These are phyloP conservation scores for Torymus tubicola DNA, from an alignment of 2,888 invertebrate genomes.

Conservation along the genomic window DNA sequence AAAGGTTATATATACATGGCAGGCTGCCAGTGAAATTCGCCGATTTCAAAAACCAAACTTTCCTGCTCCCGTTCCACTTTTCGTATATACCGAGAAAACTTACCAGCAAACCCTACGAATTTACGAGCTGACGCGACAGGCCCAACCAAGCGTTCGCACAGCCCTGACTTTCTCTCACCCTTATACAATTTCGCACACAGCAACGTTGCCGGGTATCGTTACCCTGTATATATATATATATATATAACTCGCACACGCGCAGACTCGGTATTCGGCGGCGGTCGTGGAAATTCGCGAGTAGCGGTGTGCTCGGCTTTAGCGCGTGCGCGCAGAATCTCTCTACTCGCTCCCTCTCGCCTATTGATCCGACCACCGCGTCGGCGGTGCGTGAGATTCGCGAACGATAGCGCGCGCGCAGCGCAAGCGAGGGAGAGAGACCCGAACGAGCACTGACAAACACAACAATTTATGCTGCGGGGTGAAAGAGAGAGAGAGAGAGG, in stretches of 20 bases:
- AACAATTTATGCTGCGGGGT: slow-evolving; percentile 27
- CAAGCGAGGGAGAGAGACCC: not conserved
- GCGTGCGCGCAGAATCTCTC: slow-evolving; percentile 1
- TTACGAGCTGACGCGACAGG: not conserved
- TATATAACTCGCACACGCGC: too few species aligned
- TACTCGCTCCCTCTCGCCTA: slow-evolving; percentile 55
- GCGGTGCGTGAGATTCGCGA: slow-evolving; percentile 51
- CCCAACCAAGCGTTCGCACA: too few species aligned
- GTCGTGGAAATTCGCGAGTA: slow-evolving; percentile 52
- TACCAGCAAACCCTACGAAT: not conserved
- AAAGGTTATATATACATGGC: not conserved
- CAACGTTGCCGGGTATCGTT: too few species aligned
- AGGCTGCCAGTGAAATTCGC: slow-evolving; percentile 9
- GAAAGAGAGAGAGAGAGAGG: not conserved
- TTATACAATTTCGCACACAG: too few species aligned
- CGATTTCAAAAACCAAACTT: slow-evolving; percentile 19
- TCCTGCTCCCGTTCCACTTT: too few species aligned
- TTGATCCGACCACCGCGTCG: slow-evolving; percentile 47
- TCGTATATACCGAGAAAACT: not conserved
- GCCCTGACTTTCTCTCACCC: not conserved
- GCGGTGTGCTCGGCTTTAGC: slow-evolving; percentile 7
- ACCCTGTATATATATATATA: too few species aligned
- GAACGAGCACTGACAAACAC: slow-evolving; percentile 32
- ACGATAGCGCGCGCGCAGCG: slow-evolving; percentile 31
- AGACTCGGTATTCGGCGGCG: slow-evolving; percentile 28